Base-by-base conservation (phyloP, 2,888 invertebrate species). In the Andrena camellia region DNA sequence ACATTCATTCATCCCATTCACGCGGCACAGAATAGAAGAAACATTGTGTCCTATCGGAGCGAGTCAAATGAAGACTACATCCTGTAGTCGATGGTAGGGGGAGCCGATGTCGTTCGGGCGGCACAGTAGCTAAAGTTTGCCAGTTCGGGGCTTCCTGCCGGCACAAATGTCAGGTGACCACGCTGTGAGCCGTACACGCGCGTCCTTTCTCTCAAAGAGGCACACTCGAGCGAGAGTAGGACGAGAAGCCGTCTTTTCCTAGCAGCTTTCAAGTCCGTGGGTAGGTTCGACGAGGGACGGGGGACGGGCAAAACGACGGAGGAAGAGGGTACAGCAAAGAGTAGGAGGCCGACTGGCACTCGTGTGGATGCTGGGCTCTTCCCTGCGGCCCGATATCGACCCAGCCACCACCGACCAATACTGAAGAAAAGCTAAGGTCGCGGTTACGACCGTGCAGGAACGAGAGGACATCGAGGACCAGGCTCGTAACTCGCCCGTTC, bases 371-470 rank as follows among this genome's bases (percentile, higher is more conserved):
- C 87, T 87, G 87, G 75, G 77, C 81, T 81, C 87, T 88, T 75
- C 73, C 79, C 85, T 80, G 81, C 83, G 88, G 85, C 81, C 86
- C 85, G 85, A 91, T 91, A 91, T 91, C 92, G 91, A 91, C 84
- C 90, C 90, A 71, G 77, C 75, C 84, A 82, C 86, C 82, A 84
- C 85, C 88, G 82, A 86, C 88, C 90, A 86, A 91, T 90, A 89
- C 90, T 60, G 70, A 80, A 86, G 87, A 84, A 87, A 89, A 90
- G 86, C 88, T 90, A 89, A 87, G 87, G 89, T 82, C 84, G 86
- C 88, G 87, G 88, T 91, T 90, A 87, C 85, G 86, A 88, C 86
- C 87, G 54, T 72, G 57, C 72, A 17, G 72, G 50, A 81, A 78
- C 78, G 77, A 23, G 26, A 73, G 73, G 78, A 64, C 54, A 60